Evolutionary conservation across 2,113 vertebrate species (phyloP), one percentile per base, ranked within the genome.

Genomic region (Brachyhypopomus occidentalis): DNA sequence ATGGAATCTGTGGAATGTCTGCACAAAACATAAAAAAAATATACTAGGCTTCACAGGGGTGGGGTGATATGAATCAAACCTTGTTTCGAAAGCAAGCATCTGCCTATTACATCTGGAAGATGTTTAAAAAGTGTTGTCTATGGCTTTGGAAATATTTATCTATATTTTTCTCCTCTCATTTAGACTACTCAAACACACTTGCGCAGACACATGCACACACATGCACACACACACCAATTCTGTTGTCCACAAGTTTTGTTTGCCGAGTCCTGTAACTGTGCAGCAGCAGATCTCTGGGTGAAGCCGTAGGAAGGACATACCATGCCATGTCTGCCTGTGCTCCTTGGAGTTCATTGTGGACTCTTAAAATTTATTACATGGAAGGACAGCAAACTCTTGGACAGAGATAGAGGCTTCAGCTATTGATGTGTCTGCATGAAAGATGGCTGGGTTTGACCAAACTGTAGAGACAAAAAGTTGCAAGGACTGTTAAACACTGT

Each of bases 321-420:
- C 7, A 84, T 2, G 30, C 83, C 34, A 89, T 88, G 88, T 89
- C 88, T 88, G 62, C 80, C 52, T 4, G 1, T 62, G 81, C 87
- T 91, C 91, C 90, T 80, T 88, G 91, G 91, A 79, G 75, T 52
- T 58, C 86, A 87, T 86, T 91, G 91, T 90, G 79, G 84, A 83
- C 62, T 62, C 64, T 30, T 34, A 59, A 0, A 59, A 93, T 93
- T 92, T 92, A 92, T 88, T 66, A 71, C 80, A 17, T 63, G 20
- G 38, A 66, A 79, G 71, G 74, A 75, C 84, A 87, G 84, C 78
- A 63, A 34, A 79, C n/a, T 82, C 22, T 64, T 52, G 60, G 41
- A 38, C 25, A 71, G 59, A 56, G 78, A 84, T 45, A 27, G 52
- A 59, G 66, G 76, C 79, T 83, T 76, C 77, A 79, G 64, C 81